Percentiles rank a stretch among this genome's conserved stretches.
phyloP scores from a whole-genome alignment of 2,113 vertebrate genomes.

The Physeter macrocephalus region DNA sequence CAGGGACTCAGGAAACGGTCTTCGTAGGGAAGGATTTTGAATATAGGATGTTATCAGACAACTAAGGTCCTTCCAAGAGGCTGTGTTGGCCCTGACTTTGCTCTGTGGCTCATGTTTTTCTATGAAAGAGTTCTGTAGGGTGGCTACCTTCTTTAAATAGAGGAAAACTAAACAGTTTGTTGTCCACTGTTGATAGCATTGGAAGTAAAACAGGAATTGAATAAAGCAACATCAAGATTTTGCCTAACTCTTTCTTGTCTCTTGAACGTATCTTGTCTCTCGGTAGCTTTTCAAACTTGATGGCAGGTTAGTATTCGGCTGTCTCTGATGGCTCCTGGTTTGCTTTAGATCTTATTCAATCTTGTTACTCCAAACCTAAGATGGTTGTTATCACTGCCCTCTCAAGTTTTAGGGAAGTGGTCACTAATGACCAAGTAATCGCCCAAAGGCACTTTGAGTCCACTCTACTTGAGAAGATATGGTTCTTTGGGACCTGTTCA shows the following conservation, averaged over 20 bases:
- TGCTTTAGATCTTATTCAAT: slow-evolving; percentile 71
- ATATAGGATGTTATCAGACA: slow-evolving; percentile 49
- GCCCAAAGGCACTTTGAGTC: slow-evolving; percentile 78
- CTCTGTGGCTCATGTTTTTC: slow-evolving; percentile 57
- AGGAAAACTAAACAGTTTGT: slow-evolving; percentile 65
- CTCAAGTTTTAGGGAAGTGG: slow-evolving; percentile 71
- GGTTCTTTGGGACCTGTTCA: slow-evolving; percentile 72
- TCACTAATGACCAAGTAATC: slow-evolving; percentile 72
- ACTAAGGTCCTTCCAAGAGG: slow-evolving; percentile 1
- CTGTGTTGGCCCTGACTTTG: slow-evolving; percentile 55
- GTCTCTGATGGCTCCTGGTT: slow-evolving; percentile 62
- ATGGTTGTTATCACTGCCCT: slow-evolving; percentile 68
- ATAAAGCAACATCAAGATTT: slow-evolving; percentile 58
- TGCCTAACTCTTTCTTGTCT: slow-evolving; percentile 65
- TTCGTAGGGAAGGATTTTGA: slow-evolving; percentile 57
- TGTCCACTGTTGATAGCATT: slow-evolving; percentile 50
- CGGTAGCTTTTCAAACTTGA: slow-evolving; percentile 63
- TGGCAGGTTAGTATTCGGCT: slow-evolving; percentile 45
- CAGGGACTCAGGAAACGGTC: slow-evolving; percentile 49
- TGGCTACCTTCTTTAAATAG: slow-evolving; percentile 65
- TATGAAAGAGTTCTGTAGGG: slow-evolving; percentile 44
- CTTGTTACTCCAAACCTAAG: slow-evolving; percentile 66
- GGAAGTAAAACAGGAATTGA: slow-evolving; percentile 61
- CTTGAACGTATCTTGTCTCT: slow-evolving; percentile 75
- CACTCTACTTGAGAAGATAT: slow-evolving; percentile 73